phyloP scores from a whole-genome alignment of 2,113 vertebrate genomes.

The Calonectris borealis region DNA sequence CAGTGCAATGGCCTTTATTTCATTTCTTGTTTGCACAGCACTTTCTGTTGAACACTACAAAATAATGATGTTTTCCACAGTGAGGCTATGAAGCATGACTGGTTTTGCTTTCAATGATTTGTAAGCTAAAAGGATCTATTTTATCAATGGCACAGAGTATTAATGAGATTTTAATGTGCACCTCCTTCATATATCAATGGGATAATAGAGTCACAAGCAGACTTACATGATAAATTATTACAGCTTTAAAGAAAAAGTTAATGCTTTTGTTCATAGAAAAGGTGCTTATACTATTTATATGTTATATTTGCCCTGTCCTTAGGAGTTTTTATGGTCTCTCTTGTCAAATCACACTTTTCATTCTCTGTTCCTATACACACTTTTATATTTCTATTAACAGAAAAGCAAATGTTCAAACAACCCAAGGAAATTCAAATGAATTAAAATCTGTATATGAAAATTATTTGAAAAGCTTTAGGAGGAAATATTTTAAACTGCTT shows the following conservation, averaged over 20 bases:
- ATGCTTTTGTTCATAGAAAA: neutral
- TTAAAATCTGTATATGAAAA: neutral
- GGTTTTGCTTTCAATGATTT: neutral
- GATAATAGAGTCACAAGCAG: constrained; percentile 1
- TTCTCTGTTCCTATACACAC: neutral
- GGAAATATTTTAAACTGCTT: neutral
- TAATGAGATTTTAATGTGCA: neutral
- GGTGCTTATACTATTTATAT: neutral
- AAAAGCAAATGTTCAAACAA: neutral
- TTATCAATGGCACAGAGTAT: neutral
- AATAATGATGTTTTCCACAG: neutral
- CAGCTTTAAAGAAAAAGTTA: neutral
- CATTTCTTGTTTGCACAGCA: neutral
- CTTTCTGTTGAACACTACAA: neutral
- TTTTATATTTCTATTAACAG: neutral
- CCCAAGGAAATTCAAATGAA: neutral
- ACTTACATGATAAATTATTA: neutral
- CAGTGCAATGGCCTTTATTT: neutral
- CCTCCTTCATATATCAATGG: neutral
- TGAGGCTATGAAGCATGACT: neutral
- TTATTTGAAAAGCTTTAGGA: neutral
- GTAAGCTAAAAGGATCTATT: neutral
- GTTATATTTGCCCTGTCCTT: neutral
- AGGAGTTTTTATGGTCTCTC: neutral
- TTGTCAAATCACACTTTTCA: neutral